Evolutionary conservation across 2,113 vertebrate species (phyloP).

Genomic region (Rhea americana): DNA sequence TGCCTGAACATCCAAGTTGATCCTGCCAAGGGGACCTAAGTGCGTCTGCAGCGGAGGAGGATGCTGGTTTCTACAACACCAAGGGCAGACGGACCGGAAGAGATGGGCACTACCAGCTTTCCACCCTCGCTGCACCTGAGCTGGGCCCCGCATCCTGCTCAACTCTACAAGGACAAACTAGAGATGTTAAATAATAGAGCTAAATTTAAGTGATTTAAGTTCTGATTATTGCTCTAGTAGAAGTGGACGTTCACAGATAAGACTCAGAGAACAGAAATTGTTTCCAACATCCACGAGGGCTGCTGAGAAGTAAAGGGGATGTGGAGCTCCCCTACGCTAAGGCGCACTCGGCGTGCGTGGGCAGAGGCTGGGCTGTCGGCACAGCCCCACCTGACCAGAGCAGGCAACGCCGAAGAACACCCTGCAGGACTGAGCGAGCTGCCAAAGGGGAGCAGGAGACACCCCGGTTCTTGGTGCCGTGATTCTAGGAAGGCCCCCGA

Average conservation of each 20-base stretch:
- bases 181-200: background rate
- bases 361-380: background rate
- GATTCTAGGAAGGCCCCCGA: background rate
- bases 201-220: background rate
- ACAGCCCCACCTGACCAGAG: background rate
- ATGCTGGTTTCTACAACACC: background rate
- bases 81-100: background rate
- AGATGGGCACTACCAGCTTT: background rate
- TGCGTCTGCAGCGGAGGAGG: background rate
- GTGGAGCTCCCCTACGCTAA: background rate
- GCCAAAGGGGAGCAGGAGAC: background rate
- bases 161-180: background rate
- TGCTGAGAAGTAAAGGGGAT: background rate
- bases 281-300: background rate
- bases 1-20: background rate
- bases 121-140: background rate
- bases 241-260: background rate
- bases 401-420: background rate
- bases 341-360: background rate
- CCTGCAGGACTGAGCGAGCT: background rate
- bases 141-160: background rate
- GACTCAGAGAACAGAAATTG: background rate
- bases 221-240: conserved; percentile 34
- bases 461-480: background rate
- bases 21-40: background rate